Conservation (phyloP, 2,797 vertebrate genomes). For the Dermochelys coriacea region DNA sequence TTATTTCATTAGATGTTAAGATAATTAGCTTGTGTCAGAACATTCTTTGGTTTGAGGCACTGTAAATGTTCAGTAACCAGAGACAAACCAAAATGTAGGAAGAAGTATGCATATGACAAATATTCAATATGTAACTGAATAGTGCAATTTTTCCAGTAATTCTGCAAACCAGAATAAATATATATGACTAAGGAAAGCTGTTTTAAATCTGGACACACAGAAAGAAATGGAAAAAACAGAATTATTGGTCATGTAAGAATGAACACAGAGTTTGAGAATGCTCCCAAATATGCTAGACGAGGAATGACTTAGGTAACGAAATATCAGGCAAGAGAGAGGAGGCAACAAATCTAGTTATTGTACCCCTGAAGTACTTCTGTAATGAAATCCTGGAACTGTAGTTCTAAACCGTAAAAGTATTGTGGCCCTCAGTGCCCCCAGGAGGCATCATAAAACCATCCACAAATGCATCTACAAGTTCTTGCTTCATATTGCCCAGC, state of each 20-base stretch:
- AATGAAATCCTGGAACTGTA: accelerated
- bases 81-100: neutral
- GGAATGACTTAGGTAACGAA: no score
- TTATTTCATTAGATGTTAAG: no score
- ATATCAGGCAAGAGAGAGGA: no score
- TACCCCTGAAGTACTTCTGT: neutral
- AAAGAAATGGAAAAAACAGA: accelerated
- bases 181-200: accelerated
- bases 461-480: neutral
- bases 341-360: neutral
- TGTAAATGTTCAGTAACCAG: accelerated
- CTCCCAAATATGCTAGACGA: no score
- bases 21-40: no score
- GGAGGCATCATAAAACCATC: accelerated
- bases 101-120: accelerated
- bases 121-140: accelerated
- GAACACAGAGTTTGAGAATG: accelerated
- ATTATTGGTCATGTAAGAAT: neutral
- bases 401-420: accelerated
- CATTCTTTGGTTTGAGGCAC: no score
- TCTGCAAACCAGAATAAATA: neutral
- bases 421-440: accelerated
- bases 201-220: accelerated
- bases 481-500: neutral
- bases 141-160: accelerated